These are phyloP conservation scores for Carduelis carduelis DNA, from an alignment of 2,797 vertebrate species.

Conservation along the genomic window DNA sequence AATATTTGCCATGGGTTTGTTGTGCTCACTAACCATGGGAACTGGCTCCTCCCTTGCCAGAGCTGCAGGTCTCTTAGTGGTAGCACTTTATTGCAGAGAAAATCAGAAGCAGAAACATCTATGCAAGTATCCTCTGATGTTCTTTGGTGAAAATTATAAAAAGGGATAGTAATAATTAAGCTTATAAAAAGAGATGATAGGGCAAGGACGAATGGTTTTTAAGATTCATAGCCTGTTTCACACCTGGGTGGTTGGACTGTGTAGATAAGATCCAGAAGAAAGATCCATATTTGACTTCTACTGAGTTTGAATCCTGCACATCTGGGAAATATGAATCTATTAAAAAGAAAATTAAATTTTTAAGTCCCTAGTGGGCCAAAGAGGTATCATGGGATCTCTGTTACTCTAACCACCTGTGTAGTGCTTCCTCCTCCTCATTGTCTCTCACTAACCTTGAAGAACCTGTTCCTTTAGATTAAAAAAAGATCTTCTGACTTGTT, in stretches of 20 bases:
- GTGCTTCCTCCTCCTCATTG: neutral
- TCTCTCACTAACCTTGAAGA: neutral
- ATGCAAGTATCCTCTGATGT: neutral
- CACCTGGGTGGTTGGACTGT: neutral
- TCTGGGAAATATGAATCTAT: neutral
- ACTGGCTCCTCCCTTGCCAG: conserved; percentile 40
- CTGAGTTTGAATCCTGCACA: neutral
- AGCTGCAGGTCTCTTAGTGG: neutral
- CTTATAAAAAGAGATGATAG: neutral
- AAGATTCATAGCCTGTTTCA: neutral
- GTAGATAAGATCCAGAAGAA: neutral
- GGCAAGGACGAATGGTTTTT: neutral
- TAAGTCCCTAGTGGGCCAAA: neutral
- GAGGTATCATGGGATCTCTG: neutral
- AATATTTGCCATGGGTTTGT: neutral
- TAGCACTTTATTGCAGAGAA: neutral
- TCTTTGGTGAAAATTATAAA: neutral
- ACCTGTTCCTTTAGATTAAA: neutral
- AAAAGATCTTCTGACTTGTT: neutral
- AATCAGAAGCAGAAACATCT: neutral
- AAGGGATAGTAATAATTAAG: neutral
- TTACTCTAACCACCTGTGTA: neutral
- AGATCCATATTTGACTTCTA: neutral
- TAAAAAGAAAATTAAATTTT: neutral
- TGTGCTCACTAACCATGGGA: conserved; percentile 30